Evolutionary conservation across 1,140 invertebrate genomes (phyloP).

Genomic region (Armadillidium nasatum): DNA sequence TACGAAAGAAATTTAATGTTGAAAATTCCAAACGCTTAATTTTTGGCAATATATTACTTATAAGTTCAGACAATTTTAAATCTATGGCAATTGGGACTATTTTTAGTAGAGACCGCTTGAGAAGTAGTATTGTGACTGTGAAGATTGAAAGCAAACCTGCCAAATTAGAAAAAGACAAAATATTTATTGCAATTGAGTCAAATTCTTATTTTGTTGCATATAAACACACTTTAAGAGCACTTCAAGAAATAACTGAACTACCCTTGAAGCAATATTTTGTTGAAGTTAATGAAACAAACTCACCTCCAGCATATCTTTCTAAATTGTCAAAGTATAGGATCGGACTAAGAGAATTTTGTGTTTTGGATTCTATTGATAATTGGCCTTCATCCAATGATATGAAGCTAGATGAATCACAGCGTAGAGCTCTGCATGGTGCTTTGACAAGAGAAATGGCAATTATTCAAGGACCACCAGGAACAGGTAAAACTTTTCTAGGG

Average conservation of each 20-base stretch:
- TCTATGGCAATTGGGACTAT: constrained; percentile 64
- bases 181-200: constrained; percentile 51
- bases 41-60: constrained; percentile 65
- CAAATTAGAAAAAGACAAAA: constrained; percentile 40
- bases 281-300: constrained; percentile 31
- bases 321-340: constrained; percentile 24
- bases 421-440: constrained; percentile 51
- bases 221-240: constrained; percentile 50
- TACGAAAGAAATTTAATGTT: constrained; percentile 32
- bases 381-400: constrained; percentile 30
- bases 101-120: constrained; percentile 51
- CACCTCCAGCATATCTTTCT: constrained; percentile 30
- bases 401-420: constrained; percentile 50
- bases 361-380: no score
- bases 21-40: constrained; percentile 58
- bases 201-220: constrained; percentile 55
- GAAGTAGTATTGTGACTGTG: constrained; percentile 53
- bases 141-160: constrained; percentile 51
- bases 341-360: background rate
- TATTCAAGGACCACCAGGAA: constrained; percentile 74
- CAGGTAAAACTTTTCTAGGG: constrained; percentile 73
- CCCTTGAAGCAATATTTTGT: constrained; percentile 49
- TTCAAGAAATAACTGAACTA: constrained; percentile 49
- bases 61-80: constrained; percentile 64
- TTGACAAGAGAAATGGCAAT: constrained; percentile 57